phyloP scores from a whole-genome alignment of 2,888 invertebrate species.

The Clistopyga incitator region DNA sequence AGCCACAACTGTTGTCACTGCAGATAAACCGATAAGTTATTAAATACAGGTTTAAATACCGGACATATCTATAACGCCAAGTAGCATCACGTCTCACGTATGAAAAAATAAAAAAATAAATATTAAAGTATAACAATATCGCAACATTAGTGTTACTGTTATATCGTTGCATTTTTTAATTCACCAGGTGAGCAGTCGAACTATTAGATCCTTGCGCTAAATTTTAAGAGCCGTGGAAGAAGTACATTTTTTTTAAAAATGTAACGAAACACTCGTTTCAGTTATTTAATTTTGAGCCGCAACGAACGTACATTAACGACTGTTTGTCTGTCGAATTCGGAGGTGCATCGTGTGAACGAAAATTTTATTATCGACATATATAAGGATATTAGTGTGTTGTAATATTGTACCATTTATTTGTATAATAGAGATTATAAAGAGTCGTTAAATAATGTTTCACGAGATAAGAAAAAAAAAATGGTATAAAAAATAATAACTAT shows the following conservation, averaged over 20 bases:
- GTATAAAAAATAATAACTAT: slow-evolving; percentile 55
- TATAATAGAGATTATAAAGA: slow-evolving; percentile 77
- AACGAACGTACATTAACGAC: slow-evolving; percentile 47
- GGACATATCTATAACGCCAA: slow-evolving; percentile 81
- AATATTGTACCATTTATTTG: slow-evolving; percentile 76
- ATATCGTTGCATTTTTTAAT: slow-evolving; percentile 65
- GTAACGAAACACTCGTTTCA: slow-evolving; percentile 4
- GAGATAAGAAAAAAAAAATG: slow-evolving; percentile 48
- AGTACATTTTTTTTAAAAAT: slow-evolving; percentile 59
- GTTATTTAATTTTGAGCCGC: slow-evolving; percentile 43
- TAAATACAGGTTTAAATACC: slow-evolving; percentile 76
- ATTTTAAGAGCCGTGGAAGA: slow-evolving; percentile 18
- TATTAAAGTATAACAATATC: slow-evolving; percentile 56
- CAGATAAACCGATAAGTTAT: slow-evolving; percentile 73
- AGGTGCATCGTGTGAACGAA: slow-evolving; percentile 69
- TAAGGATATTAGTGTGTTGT: slow-evolving; percentile 75
- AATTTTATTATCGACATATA: slow-evolving; percentile 72
- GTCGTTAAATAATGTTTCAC: slow-evolving; percentile 73
- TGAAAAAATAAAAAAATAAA: slow-evolving; percentile 49
- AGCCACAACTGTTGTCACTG: slow-evolving; percentile 81
- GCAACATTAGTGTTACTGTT: slow-evolving; percentile 72
- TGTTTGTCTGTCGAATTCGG: slow-evolving; percentile 66
- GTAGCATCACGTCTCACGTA: slow-evolving; percentile 73
- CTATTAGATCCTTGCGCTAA: slow-evolving; percentile 32
- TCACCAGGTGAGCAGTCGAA: slow-evolving; percentile 43